Evolutionary conservation across 2,888 invertebrate genomes (phyloP).

Genomic region (Habroteleia sp.): DNA sequence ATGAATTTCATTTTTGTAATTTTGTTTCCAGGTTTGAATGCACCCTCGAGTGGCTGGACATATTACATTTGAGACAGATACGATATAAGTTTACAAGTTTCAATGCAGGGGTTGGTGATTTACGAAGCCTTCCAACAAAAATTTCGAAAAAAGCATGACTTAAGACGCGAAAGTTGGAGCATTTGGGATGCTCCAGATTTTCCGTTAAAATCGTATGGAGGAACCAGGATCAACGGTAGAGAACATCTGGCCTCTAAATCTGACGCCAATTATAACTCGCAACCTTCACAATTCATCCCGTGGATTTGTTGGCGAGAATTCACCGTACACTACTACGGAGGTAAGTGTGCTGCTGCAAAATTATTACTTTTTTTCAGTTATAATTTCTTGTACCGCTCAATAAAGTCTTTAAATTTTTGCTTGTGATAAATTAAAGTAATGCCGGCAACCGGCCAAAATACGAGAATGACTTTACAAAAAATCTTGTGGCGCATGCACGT

Average conservation of each 20-base stretch:
- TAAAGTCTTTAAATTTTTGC: too few relatives aligned
- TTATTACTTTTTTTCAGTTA: neutral
- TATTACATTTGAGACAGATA: slow-evolving; percentile 59
- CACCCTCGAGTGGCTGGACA: slow-evolving; percentile 11
- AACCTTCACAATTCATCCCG: slow-evolving; percentile 73
- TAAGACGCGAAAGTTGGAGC: slow-evolving; percentile 70
- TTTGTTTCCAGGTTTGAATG: slow-evolving; percentile 36
- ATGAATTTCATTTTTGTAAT: slow-evolving; percentile 6
- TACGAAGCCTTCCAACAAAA: slow-evolving; percentile 61
- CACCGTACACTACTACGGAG: slow-evolving; percentile 80
- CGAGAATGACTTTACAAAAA: too few relatives aligned
- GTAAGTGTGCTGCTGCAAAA: slow-evolving; percentile 68
- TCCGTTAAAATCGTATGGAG: slow-evolving; percentile 81
- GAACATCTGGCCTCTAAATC: slow-evolving; percentile 78
- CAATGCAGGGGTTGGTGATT: slow-evolving; percentile 63
- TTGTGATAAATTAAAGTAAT: too few relatives aligned
- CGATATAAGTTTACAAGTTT: slow-evolving; percentile 46
- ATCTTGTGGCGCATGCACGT: neutral
- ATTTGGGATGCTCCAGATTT: slow-evolving; percentile 78
- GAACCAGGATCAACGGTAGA: slow-evolving; percentile 77
- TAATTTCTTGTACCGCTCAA: too few relatives aligned
- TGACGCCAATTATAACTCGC: slow-evolving; percentile 73
- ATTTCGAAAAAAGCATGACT: slow-evolving; percentile 65
- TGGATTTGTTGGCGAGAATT: slow-evolving; percentile 79
- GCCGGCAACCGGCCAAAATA: too few relatives aligned